Evolutionary conservation across 2,888 invertebrate species (phyloP).

Genomic region (Parnassius glacialis): DNA sequence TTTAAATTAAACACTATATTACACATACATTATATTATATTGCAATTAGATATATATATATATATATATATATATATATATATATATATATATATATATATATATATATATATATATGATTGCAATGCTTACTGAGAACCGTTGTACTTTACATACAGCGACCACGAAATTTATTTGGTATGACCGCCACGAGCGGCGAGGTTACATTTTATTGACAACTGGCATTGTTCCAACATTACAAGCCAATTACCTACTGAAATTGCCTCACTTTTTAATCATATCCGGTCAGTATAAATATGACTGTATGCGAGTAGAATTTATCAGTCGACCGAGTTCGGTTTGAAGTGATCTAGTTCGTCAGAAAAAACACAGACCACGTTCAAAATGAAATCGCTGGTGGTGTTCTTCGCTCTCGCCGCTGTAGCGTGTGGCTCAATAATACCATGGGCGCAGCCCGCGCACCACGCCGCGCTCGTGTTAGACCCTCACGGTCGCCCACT

Average conservation of each 20-base stretch:
- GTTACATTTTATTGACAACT: constrained; percentile 70
- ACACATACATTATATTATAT: too few species aligned
- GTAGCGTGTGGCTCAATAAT: constrained; percentile 79
- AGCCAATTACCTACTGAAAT: constrained; percentile 42
- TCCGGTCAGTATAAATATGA: constrained; percentile 73
- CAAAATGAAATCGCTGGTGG: constrained; percentile 78
- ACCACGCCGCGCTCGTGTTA: constrained; percentile 70
- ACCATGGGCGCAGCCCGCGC: constrained; percentile 68
- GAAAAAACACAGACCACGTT: constrained; percentile 66
- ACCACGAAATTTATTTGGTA: constrained; percentile 62
- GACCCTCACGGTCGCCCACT: constrained; percentile 71
- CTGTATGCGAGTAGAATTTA: constrained; percentile 41
- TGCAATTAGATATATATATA: too few species aligned
- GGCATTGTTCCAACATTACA: constrained; percentile 67
- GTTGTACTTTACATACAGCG: constrained; percentile 66
- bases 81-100: too few species aligned
- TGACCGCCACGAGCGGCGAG: constrained; percentile 67
- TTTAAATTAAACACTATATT: too few species aligned
- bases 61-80: too few species aligned
- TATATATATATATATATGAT: too few species aligned
- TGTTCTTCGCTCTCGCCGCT: constrained; percentile 82
- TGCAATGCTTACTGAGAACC: constrained; percentile 31
- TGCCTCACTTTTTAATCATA: constrained; percentile 70
- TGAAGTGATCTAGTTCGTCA: constrained; percentile 62
- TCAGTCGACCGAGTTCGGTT: constrained; percentile 62